Base-by-base conservation (phyloP, 2,888 invertebrate genomes). In the Coelopa pilipes region DNA sequence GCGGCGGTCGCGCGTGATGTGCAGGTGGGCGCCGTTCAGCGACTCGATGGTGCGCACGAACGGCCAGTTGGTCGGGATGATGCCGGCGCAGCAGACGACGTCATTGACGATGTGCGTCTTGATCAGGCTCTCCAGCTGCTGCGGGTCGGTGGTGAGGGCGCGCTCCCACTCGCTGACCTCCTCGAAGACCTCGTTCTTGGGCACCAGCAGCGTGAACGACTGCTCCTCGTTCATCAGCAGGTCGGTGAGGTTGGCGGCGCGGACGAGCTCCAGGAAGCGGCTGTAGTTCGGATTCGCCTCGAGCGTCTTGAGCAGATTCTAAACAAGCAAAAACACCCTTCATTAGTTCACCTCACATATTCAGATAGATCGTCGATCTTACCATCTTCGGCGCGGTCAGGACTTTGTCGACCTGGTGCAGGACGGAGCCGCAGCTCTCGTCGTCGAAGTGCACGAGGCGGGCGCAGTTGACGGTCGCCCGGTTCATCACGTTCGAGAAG, bases 401-500 rank as follows among this genome's bases (percentile, higher is more conserved):
- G 21, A 92, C 87, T 79, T 89, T 89, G 80, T 92, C 91, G 1
- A 93, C 89, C 81, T 92, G 90, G 81, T 93, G 92, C 21, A 93
- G 86, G 11, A 92, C 89, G 0, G 92, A 92, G 73, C 92, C 92
- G 80, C 93, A 93, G 49, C 92, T 91, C 81, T 91, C 90, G 76
- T 91, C 89, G 78, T 92, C 92, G 73, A 90, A 89, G 77, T 89
- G 89, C 0, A 90, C 87, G 13, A 93, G 82, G 11, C 90, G 88
- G 1, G 92, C 92, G 83, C 93, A 93, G 82, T 93, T 92, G 0
- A 91, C 91, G 0, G 93, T 92, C 1, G 91, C 90, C 68, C 91
- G 88, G 77, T 91, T 90, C 82, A 90, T 89, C 1, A 90, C 87
- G 77, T 90, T 90, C 34, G 89, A 87, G 80, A 91, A 90, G 50